phyloP scores from a whole-genome alignment of 2,888 invertebrate species.

The Megalurothrips usitatus region DNA sequence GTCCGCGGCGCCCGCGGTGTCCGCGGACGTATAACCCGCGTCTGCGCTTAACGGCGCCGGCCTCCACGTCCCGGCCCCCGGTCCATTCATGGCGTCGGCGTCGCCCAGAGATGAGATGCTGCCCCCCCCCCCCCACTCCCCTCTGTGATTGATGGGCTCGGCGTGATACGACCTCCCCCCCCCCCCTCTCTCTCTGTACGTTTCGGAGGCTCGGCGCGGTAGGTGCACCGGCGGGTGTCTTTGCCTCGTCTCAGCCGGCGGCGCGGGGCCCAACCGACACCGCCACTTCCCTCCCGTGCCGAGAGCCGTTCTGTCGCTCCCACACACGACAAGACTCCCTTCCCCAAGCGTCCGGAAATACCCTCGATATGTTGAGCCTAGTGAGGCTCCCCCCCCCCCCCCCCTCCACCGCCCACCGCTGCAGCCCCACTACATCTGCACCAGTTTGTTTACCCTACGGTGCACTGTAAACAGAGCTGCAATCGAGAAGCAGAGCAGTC shows the following conservation, averaged over 20 bases:
- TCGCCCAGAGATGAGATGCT: too few species aligned
- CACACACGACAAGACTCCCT: neutral
- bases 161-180: too few species aligned
- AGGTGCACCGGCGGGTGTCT: too few species aligned
- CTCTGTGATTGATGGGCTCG: too few species aligned
- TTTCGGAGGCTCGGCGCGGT: slow-evolving; percentile 56
- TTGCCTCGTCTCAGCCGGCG: slow-evolving; percentile 81
- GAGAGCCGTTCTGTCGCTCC: neutral
- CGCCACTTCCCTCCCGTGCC: neutral
- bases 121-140: too few species aligned
- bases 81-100: too few species aligned
- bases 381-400: slow-evolving; percentile 30
- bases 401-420: slow-evolving; percentile 33
- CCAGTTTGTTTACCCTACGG: slow-evolving; percentile 35
- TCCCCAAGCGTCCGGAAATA: neutral
- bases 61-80: too few species aligned
- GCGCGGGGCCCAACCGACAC: slow-evolving; percentile 65
- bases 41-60: too few species aligned
- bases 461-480: slow-evolving; percentile 31
- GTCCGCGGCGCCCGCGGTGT: too few species aligned
- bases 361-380: slow-evolving; percentile 15
- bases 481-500: slow-evolving; percentile 1
- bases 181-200: too few species aligned
- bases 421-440: slow-evolving; percentile 29
- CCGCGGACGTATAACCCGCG: too few species aligned